Base-by-base conservation (phyloP, 2,797 vertebrate genomes). In the Otolemur crassicaudatus region DNA sequence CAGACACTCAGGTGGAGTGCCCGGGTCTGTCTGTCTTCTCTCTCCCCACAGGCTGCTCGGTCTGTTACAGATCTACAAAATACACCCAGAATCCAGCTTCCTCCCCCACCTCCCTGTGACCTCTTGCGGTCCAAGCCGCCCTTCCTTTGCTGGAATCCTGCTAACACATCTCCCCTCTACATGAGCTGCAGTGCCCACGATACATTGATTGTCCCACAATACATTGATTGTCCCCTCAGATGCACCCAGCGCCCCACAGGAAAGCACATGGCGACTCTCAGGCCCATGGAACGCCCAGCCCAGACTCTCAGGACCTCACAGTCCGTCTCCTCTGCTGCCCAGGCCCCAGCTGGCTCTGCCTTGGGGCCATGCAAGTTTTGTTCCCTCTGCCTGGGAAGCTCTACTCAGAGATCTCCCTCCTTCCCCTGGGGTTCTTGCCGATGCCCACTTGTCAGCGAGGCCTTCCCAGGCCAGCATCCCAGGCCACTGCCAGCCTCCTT, bases 141-240 rank as follows among this genome's bases (percentile, higher is more conserved):
- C 13, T 1, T 7, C 31, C 60, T 19, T 46, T 25, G 9, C 60
- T 27, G 10, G 14, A 25, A 49, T 34, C 22, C 46, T 3, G 34
- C 61, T 76, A 13, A 46, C 72, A 22, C 61, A 11, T 29, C n/a
- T 85, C 53, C 3, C 7, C 83, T 31, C 43, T 7, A 1, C 7
- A 5, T 37, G 20, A 29, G 61, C 37, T 46, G 12, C 31, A 27
- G 34, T 0, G 34, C 63, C 56, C 81, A 23, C 40, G 11, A n/a
- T n/a, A n/a, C n/a, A n/a, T n/a, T n/a, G n/a, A n/a, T n/a, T n/a
- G n/a, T n/a, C n/a, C n/a, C n/a, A n/a, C n/a, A n/a, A 60, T 27
- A 19, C 22, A 3, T 0, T 0, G 0, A 3, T 27, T 4, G 34
- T 19, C 9, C 0, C 7, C 25, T 46, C 14, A 2, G 10, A 37